These are phyloP conservation scores for Caenorhabditis inopinata DNA, from an alignment of 1,140 invertebrate genomes.

Conservation along the genomic window DNA sequence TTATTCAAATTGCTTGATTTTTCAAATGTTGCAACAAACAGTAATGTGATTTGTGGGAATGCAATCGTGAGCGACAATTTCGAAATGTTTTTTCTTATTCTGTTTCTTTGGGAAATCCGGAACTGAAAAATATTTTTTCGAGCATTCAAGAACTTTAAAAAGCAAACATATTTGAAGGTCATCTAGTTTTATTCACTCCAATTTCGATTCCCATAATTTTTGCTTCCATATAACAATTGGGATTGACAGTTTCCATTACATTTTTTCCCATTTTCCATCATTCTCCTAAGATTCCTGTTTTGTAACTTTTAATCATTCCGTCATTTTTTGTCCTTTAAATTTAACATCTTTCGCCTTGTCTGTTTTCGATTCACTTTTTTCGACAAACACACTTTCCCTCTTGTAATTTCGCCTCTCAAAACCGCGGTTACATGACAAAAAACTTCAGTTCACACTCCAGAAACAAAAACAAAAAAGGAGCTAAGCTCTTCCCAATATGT, in stretches of 20 bases:
- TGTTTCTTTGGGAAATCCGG: no score
- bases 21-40: no score
- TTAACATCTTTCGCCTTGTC: background rate
- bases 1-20: no score
- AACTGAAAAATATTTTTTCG: no score
- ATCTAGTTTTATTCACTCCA: no score
- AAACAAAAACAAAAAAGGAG: constrained; percentile 14
- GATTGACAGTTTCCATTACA: background rate
- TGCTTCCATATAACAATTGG: no score
- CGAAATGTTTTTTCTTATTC: no score
- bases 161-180: no score
- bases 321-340: constrained; percentile 14
- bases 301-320: background rate
- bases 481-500: background rate
- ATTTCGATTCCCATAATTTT: no score
- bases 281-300: background rate
- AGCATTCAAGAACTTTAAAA: no score
- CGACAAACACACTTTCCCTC: constrained; percentile 2
- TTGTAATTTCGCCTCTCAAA: background rate
- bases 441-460: constrained; percentile 17
- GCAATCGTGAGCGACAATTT: no score
- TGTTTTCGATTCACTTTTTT: constrained; percentile 15
- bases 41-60: no score
- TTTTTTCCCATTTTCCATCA: background rate
- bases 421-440: constrained; percentile 16